These are phyloP conservation scores for Trachymyrmex septentrionalis DNA, from an alignment of 1,140 invertebrate species.

Conservation along the genomic window DNA sequence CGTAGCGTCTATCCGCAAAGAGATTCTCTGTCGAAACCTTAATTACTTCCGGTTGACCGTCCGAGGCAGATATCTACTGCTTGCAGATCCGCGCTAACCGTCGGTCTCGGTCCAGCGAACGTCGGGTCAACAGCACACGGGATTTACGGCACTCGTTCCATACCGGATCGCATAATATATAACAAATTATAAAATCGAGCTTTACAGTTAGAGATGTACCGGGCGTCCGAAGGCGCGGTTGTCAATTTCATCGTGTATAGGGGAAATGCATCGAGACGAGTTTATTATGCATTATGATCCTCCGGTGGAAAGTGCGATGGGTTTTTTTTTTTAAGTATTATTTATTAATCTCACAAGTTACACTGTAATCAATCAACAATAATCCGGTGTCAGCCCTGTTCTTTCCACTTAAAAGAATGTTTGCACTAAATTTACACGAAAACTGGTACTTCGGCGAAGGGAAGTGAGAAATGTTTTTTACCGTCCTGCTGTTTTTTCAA, in stretches of 20 bases:
- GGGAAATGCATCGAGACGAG: not conserved
- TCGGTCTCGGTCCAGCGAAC: conserved; percentile 84
- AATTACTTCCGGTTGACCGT: conserved; percentile 77
- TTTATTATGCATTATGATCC: not conserved
- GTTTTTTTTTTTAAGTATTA: conserved; percentile 6
- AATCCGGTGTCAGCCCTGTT: not conserved
- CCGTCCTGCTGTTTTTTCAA: no score
- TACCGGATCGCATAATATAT: conserved; percentile 74
- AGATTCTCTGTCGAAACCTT: conserved; percentile 73
- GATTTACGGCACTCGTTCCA: conserved; percentile 78
- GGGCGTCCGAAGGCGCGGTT: conserved; percentile 39
- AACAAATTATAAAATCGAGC: conserved; percentile 78
- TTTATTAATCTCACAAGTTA: conserved; percentile 34
- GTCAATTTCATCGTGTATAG: conserved; percentile 1
- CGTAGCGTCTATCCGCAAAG: conserved; percentile 53
- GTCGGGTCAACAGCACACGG: conserved; percentile 83
- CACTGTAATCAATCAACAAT: not conserved
- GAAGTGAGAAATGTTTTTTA: not conserved
- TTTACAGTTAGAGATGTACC: conserved; percentile 74
- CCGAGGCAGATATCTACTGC: conserved; percentile 59
- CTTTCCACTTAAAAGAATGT: not conserved
- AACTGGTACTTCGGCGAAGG: no score
- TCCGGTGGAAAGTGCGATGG: not conserved
- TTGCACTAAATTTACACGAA: not conserved
- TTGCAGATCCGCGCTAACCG: conserved; percentile 27